Conservation (phyloP, 2,888 invertebrate species). For the Zhuqinia jingwanae region DNA sequence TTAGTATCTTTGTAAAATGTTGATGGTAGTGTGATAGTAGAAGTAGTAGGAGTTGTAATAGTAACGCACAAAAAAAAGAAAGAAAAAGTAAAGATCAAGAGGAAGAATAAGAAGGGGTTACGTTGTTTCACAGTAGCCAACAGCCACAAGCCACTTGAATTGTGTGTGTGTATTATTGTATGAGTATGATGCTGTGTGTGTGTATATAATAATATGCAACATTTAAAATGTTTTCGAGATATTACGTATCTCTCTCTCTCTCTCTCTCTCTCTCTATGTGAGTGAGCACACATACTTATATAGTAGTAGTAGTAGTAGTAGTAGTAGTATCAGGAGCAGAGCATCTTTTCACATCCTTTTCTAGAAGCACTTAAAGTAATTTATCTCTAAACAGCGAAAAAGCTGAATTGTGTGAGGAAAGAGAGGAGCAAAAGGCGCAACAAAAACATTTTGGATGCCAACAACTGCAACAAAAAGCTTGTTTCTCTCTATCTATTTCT, state of each 20-base stretch:
- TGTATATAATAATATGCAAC: slow-evolving; percentile 12
- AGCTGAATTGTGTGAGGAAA: slow-evolving; percentile 52
- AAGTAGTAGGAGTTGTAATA: neutral
- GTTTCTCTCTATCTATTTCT: slow-evolving; percentile 47
- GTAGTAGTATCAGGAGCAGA: neutral
- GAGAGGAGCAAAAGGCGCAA: slow-evolving; percentile 51
- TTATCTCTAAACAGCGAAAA: slow-evolving; percentile 66
- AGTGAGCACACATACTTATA: too few species aligned
- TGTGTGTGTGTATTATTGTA: neutral
- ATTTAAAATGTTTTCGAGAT: too few species aligned
- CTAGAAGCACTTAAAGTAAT: slow-evolving; percentile 59
- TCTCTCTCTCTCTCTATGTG: too few species aligned
- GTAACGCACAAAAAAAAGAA: slow-evolving; percentile 8
- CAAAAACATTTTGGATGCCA: slow-evolving; percentile 64
- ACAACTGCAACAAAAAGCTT: slow-evolving; percentile 49
- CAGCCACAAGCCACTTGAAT: neutral
- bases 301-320: neutral
- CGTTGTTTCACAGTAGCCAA: slow-evolving; percentile 30
- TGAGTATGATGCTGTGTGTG: neutral
- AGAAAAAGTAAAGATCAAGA: neutral
- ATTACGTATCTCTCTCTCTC: too few species aligned
- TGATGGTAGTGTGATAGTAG: neutral
- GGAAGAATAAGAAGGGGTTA: slow-evolving; percentile 23
- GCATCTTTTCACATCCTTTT: slow-evolving; percentile 51
- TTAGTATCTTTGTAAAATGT: slow-evolving; percentile 28